Base-by-base conservation (phyloP, 2,888 invertebrate genomes). In the Marronus borbonicus region DNA sequence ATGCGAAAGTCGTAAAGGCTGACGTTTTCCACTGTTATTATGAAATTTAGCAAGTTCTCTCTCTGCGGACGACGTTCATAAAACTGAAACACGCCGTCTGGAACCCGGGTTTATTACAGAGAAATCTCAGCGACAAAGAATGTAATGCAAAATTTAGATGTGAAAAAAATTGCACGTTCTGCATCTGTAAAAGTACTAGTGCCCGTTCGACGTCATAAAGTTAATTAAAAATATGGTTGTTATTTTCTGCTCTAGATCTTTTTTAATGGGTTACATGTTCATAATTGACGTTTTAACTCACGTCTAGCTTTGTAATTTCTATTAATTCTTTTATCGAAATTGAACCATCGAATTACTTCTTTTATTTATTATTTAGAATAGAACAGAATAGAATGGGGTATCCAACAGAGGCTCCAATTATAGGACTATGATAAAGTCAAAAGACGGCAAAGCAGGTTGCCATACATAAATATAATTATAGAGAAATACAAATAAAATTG, bases 61-160 rank as follows among this genome's bases (percentile, higher is more conserved):
- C 79, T 60, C 60, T 74, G 17, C 72, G 72, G 76, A 77, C 77
- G 77, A 77, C 79, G 77, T 75, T 60, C 75, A 79, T 79, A 79
- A 79, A 79, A 79, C 75, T 52, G 74, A 79, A 80, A 78, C 80
- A 80, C 75, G 79, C 79, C 78, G 80, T 80, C 80, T 80, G 80
- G 76, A 80, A 69, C 64, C 58, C 50, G 64, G 49, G 76, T 80
- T 80, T 80, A 80, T 66, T 75, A 80, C 70, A 39, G 28, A 44
- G 76, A 80, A 80, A 80, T 80, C 80, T 80, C 78, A 60, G 64
- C 76, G 72, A 74, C 72, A 74, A 77, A 55, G 77, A 79, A 70
- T 52, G 70, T 77, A 72, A 77, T 77, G 77, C 77, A 77, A 77
- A 77, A 77, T 77, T 72, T 50, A 77, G 62, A 52, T 44, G 72